Evolutionary conservation across 1,140 invertebrate species (phyloP).

Genomic region (Trichonephila clavata): DNA sequence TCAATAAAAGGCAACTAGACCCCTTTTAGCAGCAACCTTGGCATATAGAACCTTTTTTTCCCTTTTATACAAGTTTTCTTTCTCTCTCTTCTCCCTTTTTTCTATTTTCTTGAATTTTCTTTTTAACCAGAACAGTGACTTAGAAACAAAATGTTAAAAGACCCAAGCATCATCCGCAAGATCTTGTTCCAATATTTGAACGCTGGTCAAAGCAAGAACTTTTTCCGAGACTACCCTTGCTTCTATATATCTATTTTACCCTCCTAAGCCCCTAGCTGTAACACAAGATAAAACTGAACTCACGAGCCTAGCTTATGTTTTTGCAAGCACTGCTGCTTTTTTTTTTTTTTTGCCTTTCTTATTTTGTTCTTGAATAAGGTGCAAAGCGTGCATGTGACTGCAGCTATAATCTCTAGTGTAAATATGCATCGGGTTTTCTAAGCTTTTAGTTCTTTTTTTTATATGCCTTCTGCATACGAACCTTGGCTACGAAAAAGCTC

Average conservation of each 20-base stretch:
- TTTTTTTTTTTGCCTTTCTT: neutral
- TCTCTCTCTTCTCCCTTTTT: neutral
- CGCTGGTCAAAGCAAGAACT: conserved; percentile 20
- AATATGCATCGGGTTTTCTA: conserved; percentile 58
- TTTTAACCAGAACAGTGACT: neutral
- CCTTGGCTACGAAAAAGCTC: neutral
- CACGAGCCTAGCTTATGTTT: conserved; percentile 32
- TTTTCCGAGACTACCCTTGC: neutral
- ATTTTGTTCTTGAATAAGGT: neutral
- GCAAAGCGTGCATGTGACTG: neutral
- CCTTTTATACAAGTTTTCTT: neutral
- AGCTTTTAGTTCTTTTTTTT: conserved; percentile 37
- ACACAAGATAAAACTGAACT: conserved; percentile 42
- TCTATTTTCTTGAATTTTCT: neutral
- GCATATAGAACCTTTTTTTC: neutral
- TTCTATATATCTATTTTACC: conserved; percentile 45
- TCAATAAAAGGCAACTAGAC: neutral
- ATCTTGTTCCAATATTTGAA: conserved; percentile 63
- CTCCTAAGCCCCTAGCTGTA: neutral
- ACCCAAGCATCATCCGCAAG: conserved; percentile 24
- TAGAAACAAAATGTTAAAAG: conserved; percentile 54
- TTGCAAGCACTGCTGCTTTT: conserved; percentile 15
- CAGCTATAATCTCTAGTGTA: conserved; percentile 63
- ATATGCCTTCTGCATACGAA: neutral
- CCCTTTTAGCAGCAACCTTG: neutral